Evolutionary conservation across 2,113 vertebrate species (phyloP).

Genomic region (Myotis davidii): DNA sequence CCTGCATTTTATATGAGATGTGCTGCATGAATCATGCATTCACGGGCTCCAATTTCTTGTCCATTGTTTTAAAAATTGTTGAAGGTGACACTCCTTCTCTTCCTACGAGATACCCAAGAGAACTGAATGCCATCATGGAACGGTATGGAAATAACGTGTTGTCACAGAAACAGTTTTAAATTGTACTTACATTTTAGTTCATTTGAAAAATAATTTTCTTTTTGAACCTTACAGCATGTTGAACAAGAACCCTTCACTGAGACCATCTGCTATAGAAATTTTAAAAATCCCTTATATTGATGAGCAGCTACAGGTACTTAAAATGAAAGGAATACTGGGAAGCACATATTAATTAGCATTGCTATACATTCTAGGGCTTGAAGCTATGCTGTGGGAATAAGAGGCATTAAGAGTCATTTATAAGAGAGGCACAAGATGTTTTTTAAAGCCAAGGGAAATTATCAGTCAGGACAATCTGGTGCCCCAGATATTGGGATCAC

Average conservation of each 20-base stretch:
- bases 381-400: not conserved
- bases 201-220: slow-evolving; percentile 21
- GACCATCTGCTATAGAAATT: slow-evolving; percentile 88
- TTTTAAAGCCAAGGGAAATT: not conserved
- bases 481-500: not conserved
- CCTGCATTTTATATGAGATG: slow-evolving; percentile 92
- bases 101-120: slow-evolving; percentile 83
- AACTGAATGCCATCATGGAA: slow-evolving; percentile 87
- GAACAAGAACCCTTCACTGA: slow-evolving; percentile 85
- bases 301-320: slow-evolving; percentile 85
- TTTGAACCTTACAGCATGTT: slow-evolving; percentile 87
- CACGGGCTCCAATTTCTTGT: slow-evolving; percentile 89
- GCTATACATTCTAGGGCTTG: not conserved
- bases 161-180: not conserved
- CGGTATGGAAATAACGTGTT: slow-evolving; percentile 80
- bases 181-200: not conserved
- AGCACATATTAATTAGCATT: not conserved
- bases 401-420: not conserved
- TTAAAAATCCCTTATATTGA: slow-evolving; percentile 85
- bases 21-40: slow-evolving; percentile 92
- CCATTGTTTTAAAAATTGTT: slow-evolving; percentile 90
- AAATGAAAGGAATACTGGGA: not conserved
- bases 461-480: not conserved
- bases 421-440: not conserved
- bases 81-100: slow-evolving; percentile 89